Conservation (phyloP, 1,140 invertebrate species). For the Pectinophora gossypiella region DNA sequence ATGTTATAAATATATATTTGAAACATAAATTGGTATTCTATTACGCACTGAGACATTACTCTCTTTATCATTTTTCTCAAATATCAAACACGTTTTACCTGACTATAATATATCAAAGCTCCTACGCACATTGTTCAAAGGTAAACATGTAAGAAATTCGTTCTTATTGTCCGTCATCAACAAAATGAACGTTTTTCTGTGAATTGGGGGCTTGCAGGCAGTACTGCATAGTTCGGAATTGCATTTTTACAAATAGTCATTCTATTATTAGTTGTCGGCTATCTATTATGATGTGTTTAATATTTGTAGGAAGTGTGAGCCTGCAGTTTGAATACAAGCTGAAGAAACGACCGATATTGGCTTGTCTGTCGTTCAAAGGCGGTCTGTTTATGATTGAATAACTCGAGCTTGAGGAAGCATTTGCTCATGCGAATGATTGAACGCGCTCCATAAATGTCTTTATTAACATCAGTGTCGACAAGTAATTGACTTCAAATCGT, state of each 20-base stretch:
- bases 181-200: slow-evolving; percentile 30
- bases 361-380: slow-evolving; percentile 30
- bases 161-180: slow-evolving; percentile 37
- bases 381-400: slow-evolving; percentile 31
- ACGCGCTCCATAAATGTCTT: slow-evolving; percentile 16
- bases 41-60: too few relatives aligned
- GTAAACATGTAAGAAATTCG: slow-evolving; percentile 46
- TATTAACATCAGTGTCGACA: slow-evolving; percentile 30
- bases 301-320: slow-evolving; percentile 40
- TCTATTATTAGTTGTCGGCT: slow-evolving; percentile 31
- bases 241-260: slow-evolving; percentile 35
- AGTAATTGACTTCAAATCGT: background rate
- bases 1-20: too few relatives aligned
- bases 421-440: slow-evolving; percentile 1
- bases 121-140: slow-evolving; percentile 43
- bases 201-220: slow-evolving; percentile 20
- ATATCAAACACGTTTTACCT: slow-evolving; percentile 29
- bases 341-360: slow-evolving; percentile 31
- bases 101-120: slow-evolving; percentile 23
- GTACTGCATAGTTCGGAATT: slow-evolving; percentile 6
- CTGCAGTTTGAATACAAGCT: slow-evolving; percentile 27
- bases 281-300: slow-evolving; percentile 42
- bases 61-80: slow-evolving; percentile 18
- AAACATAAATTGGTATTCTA: too few relatives aligned
- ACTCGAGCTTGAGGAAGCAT: slow-evolving; percentile 3